Conservation (phyloP, 2,797 vertebrate genomes). For the Dermochelys coriacea region DNA sequence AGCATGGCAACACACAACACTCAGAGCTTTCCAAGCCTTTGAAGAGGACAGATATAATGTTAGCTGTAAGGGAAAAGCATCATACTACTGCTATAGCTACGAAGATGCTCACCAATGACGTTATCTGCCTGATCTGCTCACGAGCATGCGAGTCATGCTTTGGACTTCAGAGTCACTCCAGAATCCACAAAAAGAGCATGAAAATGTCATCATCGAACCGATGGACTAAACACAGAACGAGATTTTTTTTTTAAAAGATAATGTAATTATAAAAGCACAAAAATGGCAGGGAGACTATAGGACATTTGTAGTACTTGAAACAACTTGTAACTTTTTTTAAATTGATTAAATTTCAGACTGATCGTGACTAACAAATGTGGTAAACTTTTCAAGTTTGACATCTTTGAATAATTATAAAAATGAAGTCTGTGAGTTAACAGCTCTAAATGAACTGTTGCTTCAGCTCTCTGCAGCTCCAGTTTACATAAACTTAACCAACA, state of each 20-base stretch:
- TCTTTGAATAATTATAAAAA: not conserved
- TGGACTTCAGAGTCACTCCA: too few species aligned
- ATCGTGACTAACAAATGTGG: not conserved
- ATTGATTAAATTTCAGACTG: not conserved
- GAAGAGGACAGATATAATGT: too few species aligned
- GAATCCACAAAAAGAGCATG: too few species aligned
- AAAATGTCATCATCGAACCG: too few species aligned
- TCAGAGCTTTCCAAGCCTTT: too few species aligned
- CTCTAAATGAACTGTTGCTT: accelerated
- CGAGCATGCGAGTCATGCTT: too few species aligned
- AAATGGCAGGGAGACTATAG: not conserved
- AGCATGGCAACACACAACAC: too few species aligned
- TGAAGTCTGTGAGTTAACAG: not conserved
- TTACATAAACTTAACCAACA: not conserved
- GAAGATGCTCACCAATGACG: too few species aligned
- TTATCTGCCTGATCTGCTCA: too few species aligned
- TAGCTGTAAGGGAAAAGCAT: too few species aligned
- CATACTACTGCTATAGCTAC: too few species aligned
- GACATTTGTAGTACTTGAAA: not conserved
- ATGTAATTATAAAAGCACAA: not conserved
- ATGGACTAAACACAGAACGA: too few species aligned
- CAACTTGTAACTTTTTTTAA: not conserved
- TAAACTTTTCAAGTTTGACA: accelerated
- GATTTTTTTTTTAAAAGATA: not conserved
- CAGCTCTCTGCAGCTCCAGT: not conserved